These are phyloP conservation scores for Leptopterna dolabrata DNA, from an alignment of 2,888 invertebrate genomes.

Conservation along the genomic window DNA sequence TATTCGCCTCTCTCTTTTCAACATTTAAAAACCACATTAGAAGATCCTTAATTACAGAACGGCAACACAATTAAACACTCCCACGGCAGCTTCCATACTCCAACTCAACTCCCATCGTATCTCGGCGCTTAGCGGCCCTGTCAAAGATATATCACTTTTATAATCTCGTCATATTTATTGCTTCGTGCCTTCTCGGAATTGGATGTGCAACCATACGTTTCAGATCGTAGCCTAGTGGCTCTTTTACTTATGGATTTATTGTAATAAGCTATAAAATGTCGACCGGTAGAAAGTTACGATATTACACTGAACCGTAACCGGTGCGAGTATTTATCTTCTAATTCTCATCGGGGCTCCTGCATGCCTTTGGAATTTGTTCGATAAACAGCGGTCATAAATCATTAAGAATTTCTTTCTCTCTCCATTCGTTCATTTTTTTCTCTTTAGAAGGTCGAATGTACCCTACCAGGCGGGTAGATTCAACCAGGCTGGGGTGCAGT, in stretches of 20 bases:
- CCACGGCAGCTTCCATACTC: background rate
- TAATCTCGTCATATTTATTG: constrained; percentile 46
- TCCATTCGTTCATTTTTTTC: too few relatives aligned
- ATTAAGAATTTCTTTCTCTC: background rate
- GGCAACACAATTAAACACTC: constrained; percentile 7
- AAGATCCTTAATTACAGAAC: background rate
- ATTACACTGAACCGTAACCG: background rate
- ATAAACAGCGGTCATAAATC: background rate
- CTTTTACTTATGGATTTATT: constrained; percentile 44
- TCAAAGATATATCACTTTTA: constrained; percentile 45
- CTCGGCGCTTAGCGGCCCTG: background rate
- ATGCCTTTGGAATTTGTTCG: background rate
- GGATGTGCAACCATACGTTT: constrained; percentile 51
- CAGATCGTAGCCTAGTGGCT: background rate
- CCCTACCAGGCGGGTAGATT: too few relatives aligned
- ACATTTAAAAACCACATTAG: constrained; percentile 4
- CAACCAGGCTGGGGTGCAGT: too few relatives aligned
- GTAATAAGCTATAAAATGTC: constrained; percentile 23
- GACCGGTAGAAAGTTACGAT: background rate
- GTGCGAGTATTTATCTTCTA: background rate
- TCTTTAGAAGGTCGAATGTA: too few relatives aligned
- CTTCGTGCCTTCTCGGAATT: constrained; percentile 48
- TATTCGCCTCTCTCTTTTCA: constrained; percentile 1
- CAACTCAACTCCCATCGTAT: background rate
- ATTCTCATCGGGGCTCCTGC: background rate